Percentiles rank a stretch among this genome's conserved stretches.
Conservation (phyloP, 2,888 invertebrate species). For the Leucania comma region DNA sequence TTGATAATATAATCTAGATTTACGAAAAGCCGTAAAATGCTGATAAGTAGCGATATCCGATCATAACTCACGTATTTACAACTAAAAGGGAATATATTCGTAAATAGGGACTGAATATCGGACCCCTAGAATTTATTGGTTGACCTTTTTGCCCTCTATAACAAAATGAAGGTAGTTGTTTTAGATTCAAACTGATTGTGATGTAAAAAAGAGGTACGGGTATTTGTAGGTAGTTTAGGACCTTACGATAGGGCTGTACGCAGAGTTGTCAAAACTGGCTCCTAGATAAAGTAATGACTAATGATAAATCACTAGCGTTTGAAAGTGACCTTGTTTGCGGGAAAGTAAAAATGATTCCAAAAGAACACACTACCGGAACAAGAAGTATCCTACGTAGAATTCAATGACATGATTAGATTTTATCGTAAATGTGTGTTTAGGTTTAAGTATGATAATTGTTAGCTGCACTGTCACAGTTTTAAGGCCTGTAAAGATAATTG, state of each 20-base stretch:
- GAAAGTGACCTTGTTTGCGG: too few species aligned
- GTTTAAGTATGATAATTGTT: too few species aligned
- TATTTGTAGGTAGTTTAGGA: slow-evolving; percentile 4
- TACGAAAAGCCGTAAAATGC: slow-evolving; percentile 36
- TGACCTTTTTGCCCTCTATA: slow-evolving; percentile 66
- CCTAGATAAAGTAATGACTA: too few species aligned
- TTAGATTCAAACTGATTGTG: slow-evolving; percentile 37
- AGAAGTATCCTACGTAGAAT: too few species aligned
- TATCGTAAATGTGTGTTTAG: too few species aligned
- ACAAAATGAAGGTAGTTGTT: slow-evolving; percentile 44
- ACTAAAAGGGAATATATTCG: slow-evolving; percentile 49
- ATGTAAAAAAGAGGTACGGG: slow-evolving; percentile 34
- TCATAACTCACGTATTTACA: slow-evolving; percentile 57
- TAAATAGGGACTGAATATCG: slow-evolving; percentile 46
- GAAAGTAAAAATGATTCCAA: too few species aligned
- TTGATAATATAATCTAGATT: slow-evolving; percentile 52
- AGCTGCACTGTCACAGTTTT: too few species aligned
- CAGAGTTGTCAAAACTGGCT: too few species aligned
- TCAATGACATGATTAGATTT: too few species aligned
- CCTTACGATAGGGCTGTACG: neutral
- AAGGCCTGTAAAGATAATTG: too few species aligned
- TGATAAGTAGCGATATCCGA: slow-evolving; percentile 50
- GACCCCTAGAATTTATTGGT: slow-evolving; percentile 58
- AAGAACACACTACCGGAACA: too few species aligned
- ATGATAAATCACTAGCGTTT: too few species aligned